Evolutionary conservation across 2,797 vertebrate species (phyloP).

Genomic region (Mycteria americana): DNA sequence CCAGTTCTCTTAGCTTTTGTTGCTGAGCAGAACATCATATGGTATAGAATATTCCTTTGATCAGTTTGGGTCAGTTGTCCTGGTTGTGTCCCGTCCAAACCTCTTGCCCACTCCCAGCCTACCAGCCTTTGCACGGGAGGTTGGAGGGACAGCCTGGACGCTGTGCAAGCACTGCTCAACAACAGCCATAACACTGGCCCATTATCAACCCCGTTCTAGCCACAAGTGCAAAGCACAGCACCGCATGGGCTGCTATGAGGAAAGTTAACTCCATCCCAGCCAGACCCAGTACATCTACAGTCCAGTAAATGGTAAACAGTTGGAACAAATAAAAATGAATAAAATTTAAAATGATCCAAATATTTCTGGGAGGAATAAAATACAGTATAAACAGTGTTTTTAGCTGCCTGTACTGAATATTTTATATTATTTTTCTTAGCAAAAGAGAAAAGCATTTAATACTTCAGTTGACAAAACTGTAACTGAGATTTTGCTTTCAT

Average conservation of each 20-base stretch:
- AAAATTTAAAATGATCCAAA: neutral
- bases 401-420: neutral
- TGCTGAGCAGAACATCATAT: neutral
- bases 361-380: neutral
- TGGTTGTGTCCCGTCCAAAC: neutral
- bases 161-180: neutral
- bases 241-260: neutral
- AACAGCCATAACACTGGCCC: neutral
- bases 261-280: neutral
- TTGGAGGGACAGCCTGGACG: neutral
- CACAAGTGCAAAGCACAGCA: neutral
- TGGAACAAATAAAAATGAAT: neutral
- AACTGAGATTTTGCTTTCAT: neutral
- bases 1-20: neutral
- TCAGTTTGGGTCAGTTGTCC: neutral
- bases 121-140: accelerated
- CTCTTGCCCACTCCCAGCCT: neutral
- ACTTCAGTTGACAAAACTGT: neutral
- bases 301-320: neutral
- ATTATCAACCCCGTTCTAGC: neutral
- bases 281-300: neutral
- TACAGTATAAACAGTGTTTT: neutral
- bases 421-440: neutral
- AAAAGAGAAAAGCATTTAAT: neutral
- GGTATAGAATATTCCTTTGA: neutral